Conservation (phyloP, 2,113 vertebrate species). For the Ptilonorhynchus violaceus region DNA sequence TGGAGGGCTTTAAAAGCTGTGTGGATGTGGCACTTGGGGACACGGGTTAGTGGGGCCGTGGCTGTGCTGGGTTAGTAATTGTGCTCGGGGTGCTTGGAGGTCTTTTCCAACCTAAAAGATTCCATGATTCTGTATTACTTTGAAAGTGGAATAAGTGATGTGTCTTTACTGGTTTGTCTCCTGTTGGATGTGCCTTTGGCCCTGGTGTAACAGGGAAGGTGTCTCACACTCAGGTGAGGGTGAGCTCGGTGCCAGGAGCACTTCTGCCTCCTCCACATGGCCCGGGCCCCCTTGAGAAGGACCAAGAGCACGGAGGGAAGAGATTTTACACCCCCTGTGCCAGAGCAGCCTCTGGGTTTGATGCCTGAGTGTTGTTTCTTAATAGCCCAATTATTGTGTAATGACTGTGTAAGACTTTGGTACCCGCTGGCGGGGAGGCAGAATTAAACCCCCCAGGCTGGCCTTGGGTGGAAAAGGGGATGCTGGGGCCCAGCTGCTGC, state of each 20-base stretch:
- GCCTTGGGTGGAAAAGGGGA: neutral
- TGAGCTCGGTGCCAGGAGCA: neutral
- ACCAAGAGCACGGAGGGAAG: neutral
- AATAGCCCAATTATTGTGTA: accelerated
- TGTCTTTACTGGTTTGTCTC: no score
- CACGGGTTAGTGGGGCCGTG: neutral
- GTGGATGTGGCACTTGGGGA: neutral
- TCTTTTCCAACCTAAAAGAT: neutral
- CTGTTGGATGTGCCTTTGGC: no score
- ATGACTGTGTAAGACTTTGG: neutral
- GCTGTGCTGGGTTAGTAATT: neutral
- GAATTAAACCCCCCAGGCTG: accelerated
- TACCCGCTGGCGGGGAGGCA: no score
- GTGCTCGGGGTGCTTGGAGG: neutral
- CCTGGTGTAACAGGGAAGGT: neutral
- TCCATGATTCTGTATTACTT: accelerated
- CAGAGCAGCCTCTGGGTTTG: neutral
- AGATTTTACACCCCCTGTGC: neutral
- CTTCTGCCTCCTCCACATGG: accelerated
- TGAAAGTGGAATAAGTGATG: no score
- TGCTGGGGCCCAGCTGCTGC: neutral
- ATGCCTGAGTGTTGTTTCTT: no score
- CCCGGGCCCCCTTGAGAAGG: neutral
- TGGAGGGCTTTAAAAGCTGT: neutral
- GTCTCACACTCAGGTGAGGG: accelerated